Evolutionary conservation across 2,797 vertebrate genomes (phyloP).

Genomic region (Hydrocynus forskahlii): DNA sequence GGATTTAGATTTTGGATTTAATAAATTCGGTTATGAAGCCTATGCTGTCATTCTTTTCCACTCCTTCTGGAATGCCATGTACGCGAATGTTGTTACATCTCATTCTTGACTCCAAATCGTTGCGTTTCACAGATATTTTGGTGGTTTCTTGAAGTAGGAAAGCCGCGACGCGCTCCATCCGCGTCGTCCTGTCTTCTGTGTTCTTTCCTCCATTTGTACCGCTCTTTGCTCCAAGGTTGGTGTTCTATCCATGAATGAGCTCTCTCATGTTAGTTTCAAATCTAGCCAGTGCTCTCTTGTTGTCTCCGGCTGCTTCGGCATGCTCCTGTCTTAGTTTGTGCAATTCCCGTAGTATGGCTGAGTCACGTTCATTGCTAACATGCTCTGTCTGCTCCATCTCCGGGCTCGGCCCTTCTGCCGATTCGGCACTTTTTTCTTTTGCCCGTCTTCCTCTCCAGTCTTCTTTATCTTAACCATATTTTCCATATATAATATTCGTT

Average conservation of each 20-base stretch:
- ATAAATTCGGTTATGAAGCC: neutral
- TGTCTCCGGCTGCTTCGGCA: conserved; percentile 15
- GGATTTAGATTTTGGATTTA: neutral
- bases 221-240: neutral
- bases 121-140: conserved; percentile 18
- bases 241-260: conserved; percentile 22
- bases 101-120: conserved; percentile 18
- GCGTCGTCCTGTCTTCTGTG: neutral
- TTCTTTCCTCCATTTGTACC: conserved; percentile 27
- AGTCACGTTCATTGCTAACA: neutral
- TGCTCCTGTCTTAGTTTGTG: neutral
- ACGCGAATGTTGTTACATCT: neutral
- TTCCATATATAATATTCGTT: neutral
- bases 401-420: neutral
- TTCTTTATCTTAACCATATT: neutral
- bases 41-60: conserved; percentile 11
- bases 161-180: neutral
- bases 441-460: neutral
- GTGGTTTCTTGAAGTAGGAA: conserved; percentile 26
- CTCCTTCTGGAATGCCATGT: conserved; percentile 21
- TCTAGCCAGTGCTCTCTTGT: conserved; percentile 20
- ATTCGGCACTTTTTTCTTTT: neutral
- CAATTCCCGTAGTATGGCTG: neutral
- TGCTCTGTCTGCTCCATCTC: neutral
- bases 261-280: conserved; percentile 21